These are phyloP conservation scores for Congeria kusceri DNA, from an alignment of 2,888 invertebrate genomes.

Conservation along the genomic window DNA sequence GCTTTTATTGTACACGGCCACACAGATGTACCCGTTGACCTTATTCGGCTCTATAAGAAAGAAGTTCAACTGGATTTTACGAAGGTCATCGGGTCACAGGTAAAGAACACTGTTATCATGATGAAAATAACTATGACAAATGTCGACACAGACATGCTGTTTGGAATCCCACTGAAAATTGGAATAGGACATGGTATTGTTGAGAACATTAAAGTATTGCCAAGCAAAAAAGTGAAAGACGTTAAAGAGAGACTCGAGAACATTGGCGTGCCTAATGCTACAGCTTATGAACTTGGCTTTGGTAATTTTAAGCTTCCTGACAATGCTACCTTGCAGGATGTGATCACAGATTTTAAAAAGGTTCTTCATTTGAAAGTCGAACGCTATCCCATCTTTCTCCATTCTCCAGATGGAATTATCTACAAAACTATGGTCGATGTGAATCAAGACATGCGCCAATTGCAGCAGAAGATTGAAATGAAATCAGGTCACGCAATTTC, in stretches of 20 bases:
- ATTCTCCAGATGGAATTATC: conserved; percentile 74
- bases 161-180: conserved; percentile 74
- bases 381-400: conserved; percentile 76
- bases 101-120: conserved; percentile 54
- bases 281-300: conserved; percentile 68
- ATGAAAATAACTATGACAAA: conserved; percentile 71
- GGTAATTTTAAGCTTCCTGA: conserved; percentile 70
- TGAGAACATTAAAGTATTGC: conserved; percentile 73
- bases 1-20: conserved; percentile 79
- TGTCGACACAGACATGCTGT: conserved; percentile 69
- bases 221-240: conserved; percentile 70
- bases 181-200: conserved; percentile 73
- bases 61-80: conserved; percentile 68
- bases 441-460: conserved; percentile 66
- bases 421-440: conserved; percentile 76
- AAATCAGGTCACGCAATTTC: conserved; percentile 74
- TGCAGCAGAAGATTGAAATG: conserved; percentile 74
- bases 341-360: conserved; percentile 68
- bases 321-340: conserved; percentile 65
- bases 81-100: conserved; percentile 67
- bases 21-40: conserved; percentile 76
- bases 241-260: conserved; percentile 74
- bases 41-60: conserved; percentile 71
- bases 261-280: conserved; percentile 77
- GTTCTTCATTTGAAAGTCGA: conserved; percentile 74